These are phyloP conservation scores for Melanogrammus aeglefinus DNA, from an alignment of 2,797 vertebrate species.

Conservation along the genomic window DNA sequence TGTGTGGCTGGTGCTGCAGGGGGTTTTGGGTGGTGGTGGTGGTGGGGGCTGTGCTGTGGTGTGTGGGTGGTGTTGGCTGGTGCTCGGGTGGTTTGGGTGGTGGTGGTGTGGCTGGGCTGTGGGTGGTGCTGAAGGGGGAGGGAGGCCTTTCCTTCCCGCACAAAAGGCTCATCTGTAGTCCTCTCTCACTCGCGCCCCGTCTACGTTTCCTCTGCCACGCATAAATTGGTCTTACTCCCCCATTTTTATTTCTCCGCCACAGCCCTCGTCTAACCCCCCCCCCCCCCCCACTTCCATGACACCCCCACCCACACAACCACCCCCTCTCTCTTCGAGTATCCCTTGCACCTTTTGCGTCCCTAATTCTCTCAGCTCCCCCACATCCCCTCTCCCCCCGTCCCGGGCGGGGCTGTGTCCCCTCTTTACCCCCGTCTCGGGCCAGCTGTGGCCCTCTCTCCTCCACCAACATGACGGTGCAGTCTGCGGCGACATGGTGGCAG, in stretches of 20 bases:
- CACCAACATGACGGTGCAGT: too few species aligned
- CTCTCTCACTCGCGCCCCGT: slow-evolving; percentile 28
- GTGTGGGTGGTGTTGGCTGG: too few species aligned
- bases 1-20: too few species aligned
- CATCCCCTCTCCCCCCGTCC: slow-evolving; percentile 16
- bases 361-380: slow-evolving; percentile 4
- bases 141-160: slow-evolving; percentile 40
- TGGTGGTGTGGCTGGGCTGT: slow-evolving; percentile 30
- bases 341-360: background rate
- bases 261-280: slow-evolving; percentile 39
- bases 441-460: too few species aligned
- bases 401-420: slow-evolving; percentile 30
- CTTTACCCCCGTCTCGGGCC: too few species aligned
- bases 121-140: slow-evolving; percentile 32
- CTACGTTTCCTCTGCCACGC: slow-evolving; percentile 46
- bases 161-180: slow-evolving; percentile 53
- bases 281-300: slow-evolving; percentile 19
- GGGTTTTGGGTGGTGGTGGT: too few species aligned
- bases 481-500: too few species aligned
- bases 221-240: slow-evolving; percentile 46
- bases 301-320: slow-evolving; percentile 12
- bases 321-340: background rate
- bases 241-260: slow-evolving; percentile 31
- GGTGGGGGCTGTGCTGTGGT: too few species aligned
- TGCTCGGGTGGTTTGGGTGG: too few species aligned